Base-by-base conservation (phyloP, 2,888 invertebrate species). In the Neocrepidodera transversa region DNA sequence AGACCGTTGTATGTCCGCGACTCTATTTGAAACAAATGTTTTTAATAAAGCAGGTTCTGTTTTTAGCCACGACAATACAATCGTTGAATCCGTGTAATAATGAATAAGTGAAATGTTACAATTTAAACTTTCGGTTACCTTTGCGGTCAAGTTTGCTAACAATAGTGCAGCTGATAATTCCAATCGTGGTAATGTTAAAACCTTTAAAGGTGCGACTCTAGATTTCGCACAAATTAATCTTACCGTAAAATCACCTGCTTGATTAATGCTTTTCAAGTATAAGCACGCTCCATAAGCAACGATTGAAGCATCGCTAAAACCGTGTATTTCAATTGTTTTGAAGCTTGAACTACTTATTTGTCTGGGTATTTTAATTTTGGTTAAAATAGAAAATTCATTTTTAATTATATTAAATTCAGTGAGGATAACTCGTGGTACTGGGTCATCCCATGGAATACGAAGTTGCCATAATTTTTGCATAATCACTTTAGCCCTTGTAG, bases 21-120 rank as follows among this genome's bases (percentile, higher is more conserved):
- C 49, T 2, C 16, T 38, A 11, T 32, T 38, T 11, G 13, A 18
- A 5, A 47, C 45, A 11, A 71, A 73, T 0, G 68, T 70, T 40
- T 68, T 65, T 67, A 68, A 72, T 16, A 57, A 43, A 7, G 42
- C 18, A 8, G 14, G 26, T 10, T 47, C 28, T 8, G 16, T 14
- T 6, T 6, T 6, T 4, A 38, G 16, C 38, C 38, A 38, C 4
- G 14, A 38, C 10, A 38, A 38, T 10, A 38, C 38, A 6, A 38
- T 38, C 14, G 38, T 38, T 14, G 38, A 38, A 38, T 38, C 38
- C 3, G 16, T 38, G 16, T 38, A 38, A 14, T 14, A 14, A n/a
- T 4, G 26, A 28, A 28, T 14, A 7, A 10, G 7, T 16, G 26
- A 13, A 11, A 26, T 28, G 7, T 26, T n/a, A n/a, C n/a, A 26